A percentile compares a stretch with the other conserved stretches of the same genome.
These are phyloP conservation scores for Nerophis ophidion DNA, from an alignment of 2,113 vertebrate species.

Conservation along the genomic window DNA sequence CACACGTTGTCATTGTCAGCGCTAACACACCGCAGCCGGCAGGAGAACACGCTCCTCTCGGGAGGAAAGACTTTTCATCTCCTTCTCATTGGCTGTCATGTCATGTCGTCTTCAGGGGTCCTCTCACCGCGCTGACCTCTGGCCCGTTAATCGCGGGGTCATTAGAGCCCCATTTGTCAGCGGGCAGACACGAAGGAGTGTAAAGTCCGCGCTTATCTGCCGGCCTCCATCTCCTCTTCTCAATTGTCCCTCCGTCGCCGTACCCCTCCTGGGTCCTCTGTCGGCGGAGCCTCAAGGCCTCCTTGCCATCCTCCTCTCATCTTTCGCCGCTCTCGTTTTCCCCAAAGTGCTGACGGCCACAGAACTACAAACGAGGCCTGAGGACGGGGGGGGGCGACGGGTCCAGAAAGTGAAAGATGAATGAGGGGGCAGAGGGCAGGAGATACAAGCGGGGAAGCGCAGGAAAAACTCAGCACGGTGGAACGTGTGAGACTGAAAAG, in stretches of 20 bases:
- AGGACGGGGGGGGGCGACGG: slow-evolving; percentile 28
- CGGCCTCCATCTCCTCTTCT: slow-evolving; percentile 31
- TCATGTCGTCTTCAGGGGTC: slow-evolving; percentile 14
- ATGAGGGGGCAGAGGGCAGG: not conserved
- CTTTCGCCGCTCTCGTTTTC: slow-evolving; percentile 32
- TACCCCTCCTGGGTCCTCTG: slow-evolving; percentile 3
- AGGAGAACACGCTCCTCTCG: slow-evolving; percentile 18
- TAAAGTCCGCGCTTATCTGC: slow-evolving; percentile 19
- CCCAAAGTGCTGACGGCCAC: slow-evolving; percentile 59
- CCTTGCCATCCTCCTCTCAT: slow-evolving; percentile 22
- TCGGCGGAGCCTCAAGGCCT: slow-evolving; percentile 37
- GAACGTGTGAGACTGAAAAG: not conserved
- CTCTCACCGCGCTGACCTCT: slow-evolving; percentile 46
- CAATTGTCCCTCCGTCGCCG: too few species aligned
- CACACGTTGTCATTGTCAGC: slow-evolving; percentile 18
- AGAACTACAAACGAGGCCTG: slow-evolving; percentile 49
- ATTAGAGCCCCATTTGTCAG: slow-evolving; percentile 58
- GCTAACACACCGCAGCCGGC: slow-evolving; percentile 17
- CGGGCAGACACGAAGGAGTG: slow-evolving; percentile 16
- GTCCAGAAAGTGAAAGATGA: not conserved
- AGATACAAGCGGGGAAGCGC: not conserved
- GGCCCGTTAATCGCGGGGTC: slow-evolving; percentile 57
- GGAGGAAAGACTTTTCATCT: slow-evolving; percentile 34
- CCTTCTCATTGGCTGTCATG: slow-evolving; percentile 28
- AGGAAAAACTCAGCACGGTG: not conserved